Evolutionary conservation across 2,113 vertebrate genomes (phyloP).

Genomic region (Psittacula cyanocephala): DNA sequence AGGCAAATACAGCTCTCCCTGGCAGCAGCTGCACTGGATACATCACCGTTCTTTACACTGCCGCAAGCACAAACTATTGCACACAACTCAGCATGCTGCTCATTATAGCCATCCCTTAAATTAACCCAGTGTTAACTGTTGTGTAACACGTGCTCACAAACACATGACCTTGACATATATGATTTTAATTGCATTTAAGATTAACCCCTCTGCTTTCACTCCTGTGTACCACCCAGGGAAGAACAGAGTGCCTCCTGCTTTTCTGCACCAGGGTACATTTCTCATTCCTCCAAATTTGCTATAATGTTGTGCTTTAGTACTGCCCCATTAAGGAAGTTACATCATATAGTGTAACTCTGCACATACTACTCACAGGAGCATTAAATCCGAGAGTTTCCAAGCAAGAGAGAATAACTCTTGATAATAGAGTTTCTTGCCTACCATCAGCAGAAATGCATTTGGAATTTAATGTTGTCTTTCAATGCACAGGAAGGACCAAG

Average conservation of each 20-base stretch:
- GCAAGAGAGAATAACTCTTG: background rate
- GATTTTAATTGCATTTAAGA: background rate
- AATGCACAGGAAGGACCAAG: background rate
- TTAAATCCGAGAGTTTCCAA: background rate
- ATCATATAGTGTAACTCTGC: background rate
- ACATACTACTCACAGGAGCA: background rate
- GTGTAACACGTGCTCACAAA: background rate
- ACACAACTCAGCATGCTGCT: background rate
- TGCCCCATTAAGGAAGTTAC: background rate
- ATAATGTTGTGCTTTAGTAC: accelerated
- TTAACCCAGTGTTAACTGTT: background rate
- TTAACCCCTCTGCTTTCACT: background rate
- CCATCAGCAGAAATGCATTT: background rate
- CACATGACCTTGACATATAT: accelerated
- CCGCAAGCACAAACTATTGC: accelerated
- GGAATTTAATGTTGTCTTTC: background rate
- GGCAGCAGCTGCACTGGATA: accelerated
- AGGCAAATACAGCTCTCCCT: background rate
- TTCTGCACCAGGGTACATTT: background rate
- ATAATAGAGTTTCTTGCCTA: background rate
- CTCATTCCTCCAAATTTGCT: background rate
- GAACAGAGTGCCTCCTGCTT: background rate
- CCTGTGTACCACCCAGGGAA: too few relatives aligned
- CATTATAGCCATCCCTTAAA: background rate
- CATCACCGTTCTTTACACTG: background rate